These are phyloP conservation scores for Colletes gigas DNA, from an alignment of 1,140 invertebrate genomes.

Conservation along the genomic window DNA sequence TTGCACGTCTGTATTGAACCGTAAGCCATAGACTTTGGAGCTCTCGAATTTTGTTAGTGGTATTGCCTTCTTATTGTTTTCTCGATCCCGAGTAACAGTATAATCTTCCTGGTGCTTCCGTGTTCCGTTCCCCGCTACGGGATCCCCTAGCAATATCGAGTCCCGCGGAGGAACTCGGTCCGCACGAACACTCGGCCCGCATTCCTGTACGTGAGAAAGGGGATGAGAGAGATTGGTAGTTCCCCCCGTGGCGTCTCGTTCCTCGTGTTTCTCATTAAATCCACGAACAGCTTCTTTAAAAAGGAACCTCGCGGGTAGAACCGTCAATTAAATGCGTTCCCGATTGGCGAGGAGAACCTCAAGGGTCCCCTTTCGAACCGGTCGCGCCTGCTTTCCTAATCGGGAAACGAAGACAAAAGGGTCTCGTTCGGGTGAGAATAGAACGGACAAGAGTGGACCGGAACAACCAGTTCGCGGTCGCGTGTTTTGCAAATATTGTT, in stretches of 20 bases:
- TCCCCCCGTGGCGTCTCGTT: neutral
- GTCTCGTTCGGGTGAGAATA: neutral
- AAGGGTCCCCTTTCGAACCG: neutral
- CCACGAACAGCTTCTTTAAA: slow-evolving; percentile 47
- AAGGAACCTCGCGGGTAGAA: slow-evolving; percentile 15
- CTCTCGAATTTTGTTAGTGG: too few species aligned
- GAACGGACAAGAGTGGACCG: too few species aligned
- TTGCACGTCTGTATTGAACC: too few species aligned
- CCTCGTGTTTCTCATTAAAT: slow-evolving; percentile 58
- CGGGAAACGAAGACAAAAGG: neutral
- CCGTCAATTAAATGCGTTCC: slow-evolving; percentile 40
- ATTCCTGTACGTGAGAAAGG: slow-evolving; percentile 2
- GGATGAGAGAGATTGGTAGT: neutral
- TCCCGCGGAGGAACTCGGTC: neutral
- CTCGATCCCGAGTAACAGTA: neutral
- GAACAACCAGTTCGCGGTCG: neutral
- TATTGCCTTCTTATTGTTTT: too few species aligned
- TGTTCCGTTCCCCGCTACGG: slow-evolving; percentile 9
- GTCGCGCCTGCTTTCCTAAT: slow-evolving; percentile 1
- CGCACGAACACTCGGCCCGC: neutral
- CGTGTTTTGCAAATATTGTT: too few species aligned
- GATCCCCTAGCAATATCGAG: slow-evolving; percentile 10
- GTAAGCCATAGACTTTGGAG: too few species aligned
- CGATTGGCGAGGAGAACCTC: neutral
- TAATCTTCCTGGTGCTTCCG: neutral